phyloP scores from a whole-genome alignment of 2,888 invertebrate genomes.

The Epirrhoe tristata region DNA sequence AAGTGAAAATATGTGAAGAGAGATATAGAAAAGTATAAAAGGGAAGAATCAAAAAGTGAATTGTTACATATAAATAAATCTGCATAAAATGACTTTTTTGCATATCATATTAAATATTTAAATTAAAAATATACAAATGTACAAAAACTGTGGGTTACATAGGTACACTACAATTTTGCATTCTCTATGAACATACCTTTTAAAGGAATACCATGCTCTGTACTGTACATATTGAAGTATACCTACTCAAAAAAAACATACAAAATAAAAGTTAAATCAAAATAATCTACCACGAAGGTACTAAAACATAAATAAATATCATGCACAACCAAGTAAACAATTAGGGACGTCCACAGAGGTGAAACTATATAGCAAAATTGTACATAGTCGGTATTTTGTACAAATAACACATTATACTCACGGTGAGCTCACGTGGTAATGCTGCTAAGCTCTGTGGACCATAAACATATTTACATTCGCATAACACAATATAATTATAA shows the following conservation, averaged over 20 bases:
- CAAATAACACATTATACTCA: conserved; percentile 83
- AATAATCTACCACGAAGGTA: background rate
- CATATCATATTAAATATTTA: background rate
- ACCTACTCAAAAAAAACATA: too few species aligned
- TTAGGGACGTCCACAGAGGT: conserved; percentile 34
- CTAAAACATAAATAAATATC: background rate
- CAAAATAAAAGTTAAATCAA: background rate
- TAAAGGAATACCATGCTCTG: background rate
- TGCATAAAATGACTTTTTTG: background rate
- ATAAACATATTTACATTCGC: conserved; percentile 83
- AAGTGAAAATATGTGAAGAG: background rate
- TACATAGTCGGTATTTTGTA: conserved; percentile 32
- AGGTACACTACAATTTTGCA: background rate
- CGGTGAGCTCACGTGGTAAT: conserved; percentile 91
- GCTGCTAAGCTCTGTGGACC: conserved; percentile 92
- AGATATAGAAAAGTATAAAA: background rate
- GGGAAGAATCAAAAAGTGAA: background rate
- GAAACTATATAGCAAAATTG: conserved; percentile 27
- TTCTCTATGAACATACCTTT: background rate
- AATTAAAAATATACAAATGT: background rate
- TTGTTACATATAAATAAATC: background rate
- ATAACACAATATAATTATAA: conserved; percentile 54
- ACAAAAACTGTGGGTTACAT: background rate
- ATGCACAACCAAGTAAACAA: conserved; percentile 10
- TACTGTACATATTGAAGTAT: background rate